Evolutionary conservation across 2,113 vertebrate genomes (phyloP), one percentile per base, ranked within the genome.

Genomic region (Chascanopsetta lugubris): DNA sequence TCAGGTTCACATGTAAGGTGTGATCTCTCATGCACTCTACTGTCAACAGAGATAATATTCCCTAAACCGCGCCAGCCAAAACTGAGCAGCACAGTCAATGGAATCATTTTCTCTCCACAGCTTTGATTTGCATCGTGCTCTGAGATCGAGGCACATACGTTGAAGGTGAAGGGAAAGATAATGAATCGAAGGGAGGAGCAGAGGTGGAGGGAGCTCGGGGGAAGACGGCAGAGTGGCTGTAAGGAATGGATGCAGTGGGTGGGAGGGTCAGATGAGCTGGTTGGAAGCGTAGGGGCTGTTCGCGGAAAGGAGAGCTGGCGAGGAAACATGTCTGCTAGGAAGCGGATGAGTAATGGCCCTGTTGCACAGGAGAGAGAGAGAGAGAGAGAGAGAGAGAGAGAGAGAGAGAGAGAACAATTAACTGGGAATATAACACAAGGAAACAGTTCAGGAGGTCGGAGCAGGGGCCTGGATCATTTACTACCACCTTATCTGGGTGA

Each of bases 371-470:
- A 27, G 47, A 50, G 15, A n/a, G n/a, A n/a, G n/a, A n/a, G n/a
- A n/a, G n/a, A n/a, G n/a, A n/a, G n/a, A n/a, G n/a, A n/a, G n/a
- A n/a, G n/a, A n/a, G n/a, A n/a, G n/a, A n/a, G n/a, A n/a, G n/a
- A n/a, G n/a, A n/a, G n/a, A n/a, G n/a, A n/a, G n/a, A n/a, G 48
- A 50, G 10, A 50, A 50, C 48, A 27, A 50, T 51, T 30, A 51
- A n/a, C 25, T 51, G 29, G 49, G 17, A 30, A 29, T 30, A 51
- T 6, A 51, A 25, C 15, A n/a, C 40, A 17, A 15, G 13, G 34
- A 38, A 42, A 18, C 40, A 42, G 40, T n/a, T 18, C 40, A 18
- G 9, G 17, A 6, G n/a, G 17, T n/a, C 34, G 10, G 6, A 3
- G 7, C 40, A 22, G 20, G 12, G 20, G 8, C 20, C 43, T 11